These are phyloP conservation scores for Sciaenops ocellatus DNA, from an alignment of 2,797 vertebrate genomes.

Conservation along the genomic window DNA sequence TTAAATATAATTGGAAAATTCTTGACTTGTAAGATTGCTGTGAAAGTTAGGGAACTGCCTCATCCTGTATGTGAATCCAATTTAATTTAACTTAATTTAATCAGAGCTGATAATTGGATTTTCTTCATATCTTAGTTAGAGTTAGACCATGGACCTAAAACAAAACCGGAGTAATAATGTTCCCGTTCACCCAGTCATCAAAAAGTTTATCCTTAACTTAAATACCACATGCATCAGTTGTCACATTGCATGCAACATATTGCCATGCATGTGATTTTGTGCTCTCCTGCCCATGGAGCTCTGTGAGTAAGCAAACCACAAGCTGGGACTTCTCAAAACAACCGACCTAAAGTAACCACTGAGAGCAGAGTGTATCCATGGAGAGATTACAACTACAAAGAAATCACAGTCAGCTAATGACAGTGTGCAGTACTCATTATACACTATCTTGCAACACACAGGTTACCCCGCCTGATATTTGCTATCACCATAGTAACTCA, in stretches of 20 bases:
- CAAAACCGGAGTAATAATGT: slow-evolving; percentile 10
- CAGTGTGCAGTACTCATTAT: slow-evolving; percentile 50
- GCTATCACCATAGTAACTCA: slow-evolving; percentile 80
- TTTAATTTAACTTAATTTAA: slow-evolving; percentile 50
- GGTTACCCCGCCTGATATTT: slow-evolving; percentile 71
- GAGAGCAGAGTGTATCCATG: slow-evolving; percentile 54
- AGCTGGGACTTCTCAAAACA: slow-evolving; percentile 56
- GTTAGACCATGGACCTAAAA: slow-evolving; percentile 4
- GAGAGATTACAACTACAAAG: slow-evolving; percentile 61
- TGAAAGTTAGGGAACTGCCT: slow-evolving; percentile 12
- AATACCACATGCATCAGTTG: slow-evolving; percentile 12
- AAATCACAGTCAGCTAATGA: slow-evolving; percentile 60
- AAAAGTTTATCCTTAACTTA: slow-evolving; percentile 1
- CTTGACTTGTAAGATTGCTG: slow-evolving; percentile 20
- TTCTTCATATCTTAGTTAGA: slow-evolving; percentile 37
- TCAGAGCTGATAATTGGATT: slow-evolving; percentile 57
- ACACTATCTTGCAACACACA: slow-evolving; percentile 69
- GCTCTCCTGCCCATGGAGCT: not conserved
- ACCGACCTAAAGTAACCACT: slow-evolving; percentile 47
- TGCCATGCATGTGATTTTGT: slow-evolving; percentile 36
- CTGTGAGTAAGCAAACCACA: slow-evolving; percentile 38
- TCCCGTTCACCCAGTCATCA: slow-evolving; percentile 19
- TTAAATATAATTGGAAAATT: slow-evolving; percentile 15
- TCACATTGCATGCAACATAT: not conserved
- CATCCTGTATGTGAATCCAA: slow-evolving; percentile 12